Base-by-base conservation (phyloP, 2,797 vertebrate species). In the Lagocephalus sceleratus region DNA sequence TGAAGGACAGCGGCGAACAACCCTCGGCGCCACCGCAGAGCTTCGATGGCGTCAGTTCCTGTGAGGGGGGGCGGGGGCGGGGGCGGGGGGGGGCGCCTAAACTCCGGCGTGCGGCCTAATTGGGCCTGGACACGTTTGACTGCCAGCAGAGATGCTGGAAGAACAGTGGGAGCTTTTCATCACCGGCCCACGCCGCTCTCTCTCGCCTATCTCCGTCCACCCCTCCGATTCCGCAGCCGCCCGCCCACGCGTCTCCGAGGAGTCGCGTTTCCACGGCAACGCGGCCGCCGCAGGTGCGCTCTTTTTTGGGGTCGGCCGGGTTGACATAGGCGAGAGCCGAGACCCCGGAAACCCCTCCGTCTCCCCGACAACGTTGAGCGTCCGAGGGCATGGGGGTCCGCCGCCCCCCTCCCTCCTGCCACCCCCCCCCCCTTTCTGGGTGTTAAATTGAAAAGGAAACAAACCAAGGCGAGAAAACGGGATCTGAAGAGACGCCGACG, bases 241-340 rank as follows among this genome's bases (percentile, higher is more conserved):
- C 57, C 26, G 2, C 71, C 79, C 76, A 77, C 73, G 15, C 57
- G 3, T 41, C 58, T 42, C 53, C 46, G 60, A 75, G 64, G 68
- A 75, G 57, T 63, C 55, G 19, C 47, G 3, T 71, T 81, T 81
- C 46, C 77, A 68, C 62, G 68, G 72, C 76, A 79, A 83, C 79
- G 48, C 57, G 4, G 21, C 26, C 6, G 19, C 11, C 9, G 20
- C 8, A 44, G 42, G 42, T 44, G 42, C 20, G 32, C 10, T 35
- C 11, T n/a, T n/a, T n/a, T n/a, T 12, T 35, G 14, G 14, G 32
- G 32, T 35, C 32, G 14, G 32, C 32, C 32, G 14, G 12, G 32
- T 35, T 35, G 14, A 14, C 11, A 35, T 14, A 8, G 29, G 29
- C 7, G 32, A 35, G 32, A 35, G 32, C 4, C 8, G 11, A 35